Evolutionary conservation across 2,113 vertebrate species (phyloP).

Genomic region (Tylochromis polylepis): DNA sequence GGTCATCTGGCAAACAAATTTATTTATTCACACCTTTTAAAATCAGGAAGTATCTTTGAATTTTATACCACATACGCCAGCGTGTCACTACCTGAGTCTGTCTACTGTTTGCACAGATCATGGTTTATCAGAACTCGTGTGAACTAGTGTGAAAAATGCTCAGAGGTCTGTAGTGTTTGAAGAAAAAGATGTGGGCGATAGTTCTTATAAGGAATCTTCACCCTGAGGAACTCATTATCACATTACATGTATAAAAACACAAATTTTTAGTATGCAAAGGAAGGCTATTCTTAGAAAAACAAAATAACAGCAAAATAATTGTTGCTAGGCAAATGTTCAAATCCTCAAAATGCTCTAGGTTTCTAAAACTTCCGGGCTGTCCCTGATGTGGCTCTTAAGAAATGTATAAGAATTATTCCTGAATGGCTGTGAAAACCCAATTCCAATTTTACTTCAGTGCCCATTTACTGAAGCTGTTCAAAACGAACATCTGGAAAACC

Average conservation of each 20-base stretch:
- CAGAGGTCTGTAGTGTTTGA: background rate
- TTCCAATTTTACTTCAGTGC: background rate
- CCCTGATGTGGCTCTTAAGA: background rate
- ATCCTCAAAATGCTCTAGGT: background rate
- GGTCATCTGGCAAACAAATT: too few relatives aligned
- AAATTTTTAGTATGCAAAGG: background rate
- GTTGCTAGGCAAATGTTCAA: background rate
- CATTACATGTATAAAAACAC: background rate
- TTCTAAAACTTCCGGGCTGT: background rate
- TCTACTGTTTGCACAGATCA: background rate
- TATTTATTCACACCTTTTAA: too few relatives aligned
- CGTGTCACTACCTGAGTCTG: too few relatives aligned
- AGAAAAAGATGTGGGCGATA: background rate
- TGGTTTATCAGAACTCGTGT: background rate
- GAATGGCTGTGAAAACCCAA: background rate
- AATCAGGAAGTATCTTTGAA: too few relatives aligned
- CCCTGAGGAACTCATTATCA: background rate
- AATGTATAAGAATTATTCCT: background rate
- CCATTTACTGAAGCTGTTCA: background rate
- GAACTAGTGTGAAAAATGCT: background rate
- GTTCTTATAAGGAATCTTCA: background rate
- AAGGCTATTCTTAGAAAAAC: background rate
- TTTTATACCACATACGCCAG: too few relatives aligned
- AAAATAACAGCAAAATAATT: background rate
- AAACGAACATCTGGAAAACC: slow-evolving; percentile 11